Evolutionary conservation across 2,113 vertebrate species (phyloP).

Genomic region (Crotalus viridis): DNA sequence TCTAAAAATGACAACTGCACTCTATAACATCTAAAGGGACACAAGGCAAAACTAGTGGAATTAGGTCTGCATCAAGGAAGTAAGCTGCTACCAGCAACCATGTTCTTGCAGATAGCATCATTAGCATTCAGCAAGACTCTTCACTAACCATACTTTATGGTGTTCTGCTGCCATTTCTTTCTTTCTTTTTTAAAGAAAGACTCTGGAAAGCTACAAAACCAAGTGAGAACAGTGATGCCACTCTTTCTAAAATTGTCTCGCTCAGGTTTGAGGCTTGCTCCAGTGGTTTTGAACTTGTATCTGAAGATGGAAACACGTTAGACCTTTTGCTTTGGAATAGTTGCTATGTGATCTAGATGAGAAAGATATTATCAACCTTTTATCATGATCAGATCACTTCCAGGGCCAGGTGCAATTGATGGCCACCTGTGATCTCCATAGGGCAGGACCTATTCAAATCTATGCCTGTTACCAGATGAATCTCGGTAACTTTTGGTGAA

Average conservation of each 20-base stretch:
- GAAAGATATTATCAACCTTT: too few species aligned
- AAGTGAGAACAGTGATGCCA: neutral
- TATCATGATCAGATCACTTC: too few species aligned
- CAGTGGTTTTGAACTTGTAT: too few species aligned
- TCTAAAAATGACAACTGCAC: neutral
- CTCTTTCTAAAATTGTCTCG: neutral
- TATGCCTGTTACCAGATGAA: too few species aligned
- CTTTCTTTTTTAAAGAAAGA: neutral
- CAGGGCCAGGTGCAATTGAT: too few species aligned
- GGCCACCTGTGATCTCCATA: too few species aligned
- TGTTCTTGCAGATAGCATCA: neutral
- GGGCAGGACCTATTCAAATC: too few species aligned
- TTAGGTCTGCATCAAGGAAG: neutral
- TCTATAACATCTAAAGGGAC: neutral
- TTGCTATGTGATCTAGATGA: too few species aligned
- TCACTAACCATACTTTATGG: neutral
- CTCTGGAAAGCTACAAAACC: neutral
- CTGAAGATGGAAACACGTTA: too few species aligned
- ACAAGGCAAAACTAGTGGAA: neutral
- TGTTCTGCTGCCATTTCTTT: neutral
- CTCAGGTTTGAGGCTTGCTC: too few species aligned
- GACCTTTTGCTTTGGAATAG: too few species aligned
- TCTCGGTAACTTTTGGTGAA: too few species aligned
- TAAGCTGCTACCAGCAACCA: neutral
- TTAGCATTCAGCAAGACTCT: neutral